These are phyloP conservation scores for Tetramorium parvispinum DNA, from an alignment of 1,140 invertebrate species.

Conservation along the genomic window DNA sequence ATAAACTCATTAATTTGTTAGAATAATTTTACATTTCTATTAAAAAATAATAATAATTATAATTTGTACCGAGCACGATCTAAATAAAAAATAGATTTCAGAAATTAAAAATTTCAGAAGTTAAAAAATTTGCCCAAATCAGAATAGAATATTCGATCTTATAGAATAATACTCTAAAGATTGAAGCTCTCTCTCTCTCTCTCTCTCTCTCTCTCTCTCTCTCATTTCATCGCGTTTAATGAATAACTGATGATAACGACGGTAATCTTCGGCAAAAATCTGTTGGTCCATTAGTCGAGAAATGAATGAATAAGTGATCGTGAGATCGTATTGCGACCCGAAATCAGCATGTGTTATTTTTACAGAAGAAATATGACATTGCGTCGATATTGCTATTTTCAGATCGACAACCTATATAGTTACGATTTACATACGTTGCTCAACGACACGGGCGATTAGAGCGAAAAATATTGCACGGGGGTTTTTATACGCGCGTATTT, in stretches of 20 bases:
- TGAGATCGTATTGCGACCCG: neutral
- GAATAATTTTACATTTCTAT: neutral
- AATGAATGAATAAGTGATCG: slow-evolving; percentile 33
- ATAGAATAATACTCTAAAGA: neutral
- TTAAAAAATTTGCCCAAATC: neutral
- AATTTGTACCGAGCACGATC: neutral
- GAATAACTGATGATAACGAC: slow-evolving; percentile 2
- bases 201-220: neutral
- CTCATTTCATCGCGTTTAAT: neutral
- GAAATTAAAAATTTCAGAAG: neutral
- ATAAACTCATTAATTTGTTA: neutral
- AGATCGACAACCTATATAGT: neutral
- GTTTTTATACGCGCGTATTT: neutral
- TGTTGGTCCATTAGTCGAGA: neutral
- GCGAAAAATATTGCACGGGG: slow-evolving; percentile 13
- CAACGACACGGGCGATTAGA: neutral
- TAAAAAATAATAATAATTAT: neutral
- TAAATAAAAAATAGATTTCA: neutral
- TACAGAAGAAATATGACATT: neutral
- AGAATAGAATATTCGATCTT: neutral
- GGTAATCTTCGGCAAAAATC: slow-evolving; percentile 44
- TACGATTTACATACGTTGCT: neutral
- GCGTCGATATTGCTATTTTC: slow-evolving; percentile 18
- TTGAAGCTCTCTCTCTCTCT: neutral
- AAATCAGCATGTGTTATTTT: neutral